Evolutionary conservation across 2,797 vertebrate species (phyloP).

Genomic region (Acipenser transmontanus): DNA sequence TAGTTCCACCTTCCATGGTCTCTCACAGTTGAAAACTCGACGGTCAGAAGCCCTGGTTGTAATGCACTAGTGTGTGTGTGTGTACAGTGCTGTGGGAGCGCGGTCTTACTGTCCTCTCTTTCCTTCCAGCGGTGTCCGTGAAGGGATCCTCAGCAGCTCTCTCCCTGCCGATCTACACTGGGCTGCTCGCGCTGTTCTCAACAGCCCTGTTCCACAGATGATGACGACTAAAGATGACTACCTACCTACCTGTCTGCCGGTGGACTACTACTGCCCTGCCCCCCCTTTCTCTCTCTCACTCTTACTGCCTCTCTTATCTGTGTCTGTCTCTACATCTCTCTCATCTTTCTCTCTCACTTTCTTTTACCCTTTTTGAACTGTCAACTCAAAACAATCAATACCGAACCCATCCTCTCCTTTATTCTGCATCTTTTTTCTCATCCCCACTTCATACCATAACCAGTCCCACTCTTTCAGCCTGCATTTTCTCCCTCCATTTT

Average conservation of each 20-base stretch:
- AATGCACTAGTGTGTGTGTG: too few species aligned
- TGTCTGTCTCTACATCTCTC: slow-evolving; percentile 25
- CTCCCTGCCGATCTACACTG: slow-evolving; percentile 46
- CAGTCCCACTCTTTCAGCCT: slow-evolving; percentile 17
- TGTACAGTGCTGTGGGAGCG: too few species aligned
- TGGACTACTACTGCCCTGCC: slow-evolving; percentile 42
- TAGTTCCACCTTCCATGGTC: too few species aligned
- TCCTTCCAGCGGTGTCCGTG: slow-evolving; percentile 45
- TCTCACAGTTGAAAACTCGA: too few species aligned
- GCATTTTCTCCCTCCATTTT: slow-evolving; percentile 10
- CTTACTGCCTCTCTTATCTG: slow-evolving; percentile 17
- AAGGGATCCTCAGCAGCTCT: slow-evolving; percentile 36
- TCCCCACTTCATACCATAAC: slow-evolving; percentile 6
- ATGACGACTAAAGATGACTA: slow-evolving; percentile 42
- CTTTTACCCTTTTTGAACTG: slow-evolving; percentile 7
- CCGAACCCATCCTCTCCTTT: too few species aligned
- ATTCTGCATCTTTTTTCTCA: slow-evolving; percentile 1
- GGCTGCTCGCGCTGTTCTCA: slow-evolving; percentile 47
- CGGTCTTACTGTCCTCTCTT: too few species aligned
- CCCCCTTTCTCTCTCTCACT: slow-evolving; percentile 27
- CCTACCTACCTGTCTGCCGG: slow-evolving; percentile 36
- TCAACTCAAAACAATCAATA: too few species aligned
- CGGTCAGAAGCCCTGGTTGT: too few species aligned
- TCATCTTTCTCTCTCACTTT: slow-evolving; percentile 20
- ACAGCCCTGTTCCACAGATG: slow-evolving; percentile 59